Conservation (phyloP, 2,113 vertebrate genomes). For the Australoheros scitulus region DNA sequence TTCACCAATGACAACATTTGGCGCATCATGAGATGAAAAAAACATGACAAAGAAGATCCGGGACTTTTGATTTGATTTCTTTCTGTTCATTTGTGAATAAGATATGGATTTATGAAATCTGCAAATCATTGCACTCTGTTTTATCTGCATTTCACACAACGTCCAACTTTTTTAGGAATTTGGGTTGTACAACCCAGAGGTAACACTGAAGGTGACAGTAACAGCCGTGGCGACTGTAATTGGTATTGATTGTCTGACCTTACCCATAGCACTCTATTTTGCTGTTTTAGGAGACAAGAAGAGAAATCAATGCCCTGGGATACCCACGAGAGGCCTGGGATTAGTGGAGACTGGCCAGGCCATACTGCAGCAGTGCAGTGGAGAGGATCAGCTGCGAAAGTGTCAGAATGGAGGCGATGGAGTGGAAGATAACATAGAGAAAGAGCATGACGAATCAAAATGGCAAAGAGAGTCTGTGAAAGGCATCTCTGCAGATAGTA, state of each 20-base stretch:
- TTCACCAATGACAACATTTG: neutral
- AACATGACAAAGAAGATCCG: neutral
- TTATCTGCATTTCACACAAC: neutral
- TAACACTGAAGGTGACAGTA: conserved; percentile 12
- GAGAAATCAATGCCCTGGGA: conserved; percentile 69
- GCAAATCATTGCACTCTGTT: too few species aligned
- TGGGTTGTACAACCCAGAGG: neutral
- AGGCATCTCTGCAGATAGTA: neutral
- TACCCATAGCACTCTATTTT: conserved; percentile 43
- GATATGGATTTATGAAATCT: too few species aligned
- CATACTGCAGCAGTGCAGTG: conserved; percentile 17
- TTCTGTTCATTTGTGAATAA: neutral
- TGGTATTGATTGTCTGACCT: conserved; percentile 62
- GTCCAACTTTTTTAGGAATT: neutral
- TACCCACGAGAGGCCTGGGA: conserved; percentile 58
- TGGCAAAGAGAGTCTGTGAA: conserved; percentile 3
- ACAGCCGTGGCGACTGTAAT: neutral
- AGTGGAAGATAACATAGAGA: conserved; percentile 35
- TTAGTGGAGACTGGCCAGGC: conserved; percentile 44
- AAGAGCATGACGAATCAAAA: conserved; percentile 39
- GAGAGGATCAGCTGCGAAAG: conserved; percentile 55
- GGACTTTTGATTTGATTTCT: neutral
- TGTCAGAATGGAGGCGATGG: conserved; percentile 32
- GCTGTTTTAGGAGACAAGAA: conserved; percentile 50
- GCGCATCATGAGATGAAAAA: neutral